Evolutionary conservation across 2,797 vertebrate genomes (phyloP).

Genomic region (Enteromius anoplus): DNA sequence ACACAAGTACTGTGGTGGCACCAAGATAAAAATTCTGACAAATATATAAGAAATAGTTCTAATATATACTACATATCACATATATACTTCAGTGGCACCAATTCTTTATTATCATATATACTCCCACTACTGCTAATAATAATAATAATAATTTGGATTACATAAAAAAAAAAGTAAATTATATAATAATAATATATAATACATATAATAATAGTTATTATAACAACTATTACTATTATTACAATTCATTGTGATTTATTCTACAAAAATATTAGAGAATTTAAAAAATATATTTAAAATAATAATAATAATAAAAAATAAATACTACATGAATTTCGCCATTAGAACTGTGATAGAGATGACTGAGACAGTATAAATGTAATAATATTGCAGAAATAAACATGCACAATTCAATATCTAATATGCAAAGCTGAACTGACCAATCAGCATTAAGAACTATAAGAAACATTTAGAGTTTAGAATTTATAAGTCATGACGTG

Average conservation of each 20-base stretch:
- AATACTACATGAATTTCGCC: neutral
- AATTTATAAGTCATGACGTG: neutral
- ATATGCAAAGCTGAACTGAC: neutral
- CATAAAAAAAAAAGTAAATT: neutral
- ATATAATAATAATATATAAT: neutral
- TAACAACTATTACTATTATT: neutral
- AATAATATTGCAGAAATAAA: neutral
- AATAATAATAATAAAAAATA: neutral
- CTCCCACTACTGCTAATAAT: neutral
- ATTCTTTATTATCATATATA: neutral
- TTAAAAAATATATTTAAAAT: too few species aligned
- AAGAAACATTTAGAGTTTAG: neutral
- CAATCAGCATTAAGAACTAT: conserved; percentile 4
- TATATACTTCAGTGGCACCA: neutral
- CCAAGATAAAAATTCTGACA: neutral
- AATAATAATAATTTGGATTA: neutral
- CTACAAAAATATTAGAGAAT: neutral
- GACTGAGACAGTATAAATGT: neutral
- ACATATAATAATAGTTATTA: neutral
- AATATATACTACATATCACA: neutral
- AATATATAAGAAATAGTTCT: neutral
- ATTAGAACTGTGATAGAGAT: neutral
- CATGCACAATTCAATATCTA: neutral
- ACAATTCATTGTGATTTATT: neutral
- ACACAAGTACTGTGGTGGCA: neutral